phyloP scores from a whole-genome alignment of 2,113 vertebrate species.

The Thryonomys swinderianus region DNA sequence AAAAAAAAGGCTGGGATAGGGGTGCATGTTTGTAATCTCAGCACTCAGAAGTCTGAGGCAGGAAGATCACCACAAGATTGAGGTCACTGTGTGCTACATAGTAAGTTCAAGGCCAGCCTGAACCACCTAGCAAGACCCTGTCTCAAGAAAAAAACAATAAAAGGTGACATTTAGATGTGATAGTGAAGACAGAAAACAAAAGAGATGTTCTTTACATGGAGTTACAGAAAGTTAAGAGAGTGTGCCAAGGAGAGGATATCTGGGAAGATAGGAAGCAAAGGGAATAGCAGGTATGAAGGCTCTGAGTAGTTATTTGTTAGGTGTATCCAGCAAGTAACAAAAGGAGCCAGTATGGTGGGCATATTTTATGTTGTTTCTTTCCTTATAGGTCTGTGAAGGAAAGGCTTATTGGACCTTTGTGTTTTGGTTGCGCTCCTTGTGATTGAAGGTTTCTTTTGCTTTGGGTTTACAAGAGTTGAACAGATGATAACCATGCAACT shows the following conservation, averaged over 20 bases:
- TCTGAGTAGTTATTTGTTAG: background rate
- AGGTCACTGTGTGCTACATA: background rate
- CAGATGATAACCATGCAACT: background rate
- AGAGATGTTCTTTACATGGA: background rate
- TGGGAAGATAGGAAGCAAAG: background rate
- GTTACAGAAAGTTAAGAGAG: background rate
- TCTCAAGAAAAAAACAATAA: too few species aligned
- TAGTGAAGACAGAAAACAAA: background rate
- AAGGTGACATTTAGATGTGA: background rate
- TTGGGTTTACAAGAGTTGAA: slow-evolving; percentile 32
- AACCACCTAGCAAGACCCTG: background rate
- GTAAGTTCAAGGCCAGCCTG: background rate
- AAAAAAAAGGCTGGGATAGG: too few species aligned
- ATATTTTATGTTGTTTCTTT: slow-evolving; percentile 35
- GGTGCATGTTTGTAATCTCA: background rate
- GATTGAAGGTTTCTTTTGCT: background rate
- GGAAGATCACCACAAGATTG: background rate
- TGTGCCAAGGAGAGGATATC: background rate
- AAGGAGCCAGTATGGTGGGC: background rate
- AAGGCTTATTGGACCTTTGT: background rate
- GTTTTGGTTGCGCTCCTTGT: background rate
- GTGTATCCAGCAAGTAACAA: background rate
- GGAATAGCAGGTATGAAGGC: background rate
- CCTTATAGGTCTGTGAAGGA: background rate
- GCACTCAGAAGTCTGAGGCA: background rate